Conservation (phyloP, 2,797 vertebrate genomes). For the Myotis pilosus region DNA sequence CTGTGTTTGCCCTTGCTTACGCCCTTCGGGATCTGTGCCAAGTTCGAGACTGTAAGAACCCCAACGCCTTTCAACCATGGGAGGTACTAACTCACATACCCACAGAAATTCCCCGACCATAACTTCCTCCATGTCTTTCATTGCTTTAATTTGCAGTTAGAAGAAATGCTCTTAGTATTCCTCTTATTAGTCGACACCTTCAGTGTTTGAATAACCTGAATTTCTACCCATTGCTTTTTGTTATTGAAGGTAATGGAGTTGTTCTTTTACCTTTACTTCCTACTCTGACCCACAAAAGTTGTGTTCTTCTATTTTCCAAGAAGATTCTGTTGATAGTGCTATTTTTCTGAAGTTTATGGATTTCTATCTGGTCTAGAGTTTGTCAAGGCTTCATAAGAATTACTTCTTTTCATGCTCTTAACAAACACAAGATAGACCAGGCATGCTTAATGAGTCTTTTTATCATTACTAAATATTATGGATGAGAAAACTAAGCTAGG, state of each 20-base stretch:
- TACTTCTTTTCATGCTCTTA: not conserved
- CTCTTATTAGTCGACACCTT: not conserved
- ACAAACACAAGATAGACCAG: not conserved
- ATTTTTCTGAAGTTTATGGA: not conserved
- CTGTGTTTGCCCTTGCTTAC: slow-evolving; percentile 87
- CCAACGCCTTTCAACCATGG: slow-evolving; percentile 86
- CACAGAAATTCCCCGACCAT: not conserved
- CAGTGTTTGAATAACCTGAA: not conserved
- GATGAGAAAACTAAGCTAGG: not conserved
- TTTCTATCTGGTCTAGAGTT: not conserved
- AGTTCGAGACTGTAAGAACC: slow-evolving; percentile 84
- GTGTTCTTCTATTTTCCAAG: not conserved
- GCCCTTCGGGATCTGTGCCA: slow-evolving; percentile 87
- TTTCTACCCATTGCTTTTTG: not conserved
- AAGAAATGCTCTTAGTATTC: not conserved
- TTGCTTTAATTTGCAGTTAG: slow-evolving; percentile 49
- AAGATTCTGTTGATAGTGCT: not conserved
- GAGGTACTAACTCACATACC: slow-evolving; percentile 84
- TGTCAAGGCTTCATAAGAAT: not conserved
- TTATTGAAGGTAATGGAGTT: not conserved
- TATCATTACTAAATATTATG: not conserved
- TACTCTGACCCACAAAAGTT: not conserved
- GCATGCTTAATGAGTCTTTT: not conserved
- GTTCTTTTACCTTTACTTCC: not conserved
- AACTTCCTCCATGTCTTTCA: not conserved